Conservation (phyloP, 2,113 vertebrate species). For the Alligator sinensis region DNA sequence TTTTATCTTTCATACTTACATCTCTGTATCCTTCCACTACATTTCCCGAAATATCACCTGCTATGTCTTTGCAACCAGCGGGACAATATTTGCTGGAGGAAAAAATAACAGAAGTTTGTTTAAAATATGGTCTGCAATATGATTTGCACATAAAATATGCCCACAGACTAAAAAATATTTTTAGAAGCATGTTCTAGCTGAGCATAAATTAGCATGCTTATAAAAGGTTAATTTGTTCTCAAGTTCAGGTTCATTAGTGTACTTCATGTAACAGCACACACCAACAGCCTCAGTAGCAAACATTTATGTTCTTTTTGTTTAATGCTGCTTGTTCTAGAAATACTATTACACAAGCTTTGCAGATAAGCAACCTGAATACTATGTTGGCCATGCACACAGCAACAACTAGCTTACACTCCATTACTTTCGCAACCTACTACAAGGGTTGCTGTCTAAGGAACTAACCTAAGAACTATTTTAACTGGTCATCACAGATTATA, state of each 20-base stretch:
- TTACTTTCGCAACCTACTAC: slow-evolving; percentile 53
- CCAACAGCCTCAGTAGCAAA: slow-evolving; percentile 1
- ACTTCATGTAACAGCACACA: neutral
- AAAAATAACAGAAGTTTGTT: slow-evolving; percentile 25
- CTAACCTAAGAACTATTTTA: slow-evolving; percentile 36
- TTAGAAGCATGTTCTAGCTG: neutral
- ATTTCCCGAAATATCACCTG: slow-evolving; percentile 87
- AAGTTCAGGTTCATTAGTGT: neutral
- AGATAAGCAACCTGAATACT: slow-evolving; percentile 31
- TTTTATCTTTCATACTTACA: slow-evolving; percentile 79
- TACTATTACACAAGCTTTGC: neutral
- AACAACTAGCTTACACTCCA: slow-evolving; percentile 19
- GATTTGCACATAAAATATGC: neutral
- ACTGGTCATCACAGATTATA: slow-evolving; percentile 54
- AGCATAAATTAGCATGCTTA: neutral
- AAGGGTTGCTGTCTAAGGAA: slow-evolving; percentile 37
- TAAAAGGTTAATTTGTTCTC: neutral
- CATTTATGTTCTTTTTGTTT: slow-evolving; percentile 14
- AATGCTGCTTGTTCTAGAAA: slow-evolving; percentile 24
- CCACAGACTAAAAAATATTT: neutral
- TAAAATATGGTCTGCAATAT: neutral
- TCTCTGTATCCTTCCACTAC: slow-evolving; percentile 87
- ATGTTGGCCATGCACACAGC: neutral
- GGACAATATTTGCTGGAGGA: slow-evolving; percentile 88
- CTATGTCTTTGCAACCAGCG: slow-evolving; percentile 86